Percentiles rank a stretch among this genome's conserved stretches.
Evolutionary conservation across 2,888 invertebrate genomes (phyloP).

Genomic region (Xiphydria camelus): DNA sequence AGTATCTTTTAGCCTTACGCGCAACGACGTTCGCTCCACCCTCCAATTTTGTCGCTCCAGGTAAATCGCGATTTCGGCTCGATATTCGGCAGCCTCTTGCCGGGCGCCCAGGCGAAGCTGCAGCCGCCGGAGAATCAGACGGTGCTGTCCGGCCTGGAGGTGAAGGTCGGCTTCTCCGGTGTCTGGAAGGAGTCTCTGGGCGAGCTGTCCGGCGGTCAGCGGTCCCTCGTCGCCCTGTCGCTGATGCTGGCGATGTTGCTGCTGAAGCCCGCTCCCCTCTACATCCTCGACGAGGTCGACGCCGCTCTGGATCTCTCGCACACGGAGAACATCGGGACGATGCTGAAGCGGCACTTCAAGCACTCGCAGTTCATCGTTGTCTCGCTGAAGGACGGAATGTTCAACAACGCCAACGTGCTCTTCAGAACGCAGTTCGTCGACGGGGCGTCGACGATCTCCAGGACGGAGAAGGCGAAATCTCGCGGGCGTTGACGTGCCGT

Average conservation of each 20-base stretch:
- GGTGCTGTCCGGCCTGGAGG: slow-evolving; percentile 86
- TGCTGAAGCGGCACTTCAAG: slow-evolving; percentile 88
- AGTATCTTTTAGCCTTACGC: too few species aligned
- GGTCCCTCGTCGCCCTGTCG: slow-evolving; percentile 93
- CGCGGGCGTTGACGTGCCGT: too few species aligned
- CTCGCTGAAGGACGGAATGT: slow-evolving; percentile 98
- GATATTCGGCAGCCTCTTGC: slow-evolving; percentile 89
- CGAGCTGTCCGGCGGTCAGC: slow-evolving; percentile 96
- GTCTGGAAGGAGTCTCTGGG: slow-evolving; percentile 95
- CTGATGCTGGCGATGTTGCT: slow-evolving; percentile 94
- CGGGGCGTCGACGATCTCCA: slow-evolving; percentile 87
- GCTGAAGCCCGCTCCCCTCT: slow-evolving; percentile 97
- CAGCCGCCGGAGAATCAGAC: slow-evolving; percentile 72
- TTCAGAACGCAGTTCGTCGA: slow-evolving; percentile 94
- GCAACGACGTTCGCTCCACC: too few species aligned
- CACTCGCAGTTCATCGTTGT: slow-evolving; percentile 97
- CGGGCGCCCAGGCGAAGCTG: slow-evolving; percentile 88
- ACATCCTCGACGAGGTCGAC: slow-evolving; percentile 98
- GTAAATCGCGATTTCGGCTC: slow-evolving; percentile 93
- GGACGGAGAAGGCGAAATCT: slow-evolving; percentile 59
- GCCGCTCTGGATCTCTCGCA: slow-evolving; percentile 97
- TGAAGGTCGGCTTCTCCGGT: slow-evolving; percentile 88
- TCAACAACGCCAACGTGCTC: slow-evolving; percentile 97
- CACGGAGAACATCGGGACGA: slow-evolving; percentile 97
- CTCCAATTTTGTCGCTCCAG: slow-evolving; percentile 35